Base-by-base conservation (phyloP, 2,113 vertebrate genomes). In the Carettochelys insculpta region DNA sequence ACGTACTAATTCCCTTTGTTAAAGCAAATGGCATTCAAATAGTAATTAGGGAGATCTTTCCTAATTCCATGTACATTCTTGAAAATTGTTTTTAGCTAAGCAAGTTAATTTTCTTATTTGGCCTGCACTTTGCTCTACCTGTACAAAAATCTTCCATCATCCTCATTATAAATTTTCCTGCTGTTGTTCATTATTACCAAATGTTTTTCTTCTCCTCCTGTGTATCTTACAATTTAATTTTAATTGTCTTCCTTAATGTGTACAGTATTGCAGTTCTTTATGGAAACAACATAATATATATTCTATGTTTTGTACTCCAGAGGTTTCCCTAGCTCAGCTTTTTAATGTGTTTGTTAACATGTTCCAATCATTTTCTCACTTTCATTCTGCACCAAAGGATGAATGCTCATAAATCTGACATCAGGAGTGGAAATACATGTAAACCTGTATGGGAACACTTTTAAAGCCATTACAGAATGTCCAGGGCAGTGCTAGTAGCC, bases 11-110 rank as follows among this genome's bases (percentile, higher is more conserved):
- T 91, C 25, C 43, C 61, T 86, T 83, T 85, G 27, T 84, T 65
- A 87, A 79, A 84, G 34, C 50, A 89, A 89, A 86, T 87, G 78
- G 53, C n/a, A 89, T 93, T 87, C 86, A 73, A 84, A 90, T 54
- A 86, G 45, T 77, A 90, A 94, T 87, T 82, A 81, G 88, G 89
- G 71, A 5, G 6, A 53, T 85, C 10, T 83, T 41, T 90, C 51
- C 25, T 80, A 71, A 89, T 93, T 92, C 56, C 20, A 41, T 75
- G 25, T 58, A 88, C 77, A 91, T 90, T 10, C 68, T 94, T 90
- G 77, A 75, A 84, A 93, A 82, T 4, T 53, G 1, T 82, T 94
- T 94, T 95, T 3, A 1, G n/a, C 25, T 82, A 80, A 92, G 94
- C 82, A 25, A 19, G 77, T 34, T 82, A 80, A 84, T 86, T 90